Base-by-base conservation (phyloP, 2,888 invertebrate species). In the Standfussiana lucernea region DNA sequence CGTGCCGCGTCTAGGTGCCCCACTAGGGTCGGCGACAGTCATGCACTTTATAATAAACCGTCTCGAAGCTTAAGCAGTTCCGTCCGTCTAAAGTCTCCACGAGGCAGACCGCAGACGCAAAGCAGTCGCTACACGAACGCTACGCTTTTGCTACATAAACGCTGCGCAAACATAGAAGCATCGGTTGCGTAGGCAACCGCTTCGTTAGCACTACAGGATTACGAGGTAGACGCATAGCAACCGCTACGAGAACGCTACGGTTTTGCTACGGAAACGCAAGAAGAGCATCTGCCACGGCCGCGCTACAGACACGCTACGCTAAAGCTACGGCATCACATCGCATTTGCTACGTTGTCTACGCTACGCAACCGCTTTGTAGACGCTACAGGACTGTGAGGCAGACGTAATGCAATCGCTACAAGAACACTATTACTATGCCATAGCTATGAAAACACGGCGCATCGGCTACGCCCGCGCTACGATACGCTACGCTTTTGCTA, bases 1-100 rank as follows among this genome's bases (percentile, higher is more conserved):
- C 59, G 21, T 64, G 69, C 92, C 72, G 64, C 72, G 67, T 80
- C 77, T 47, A 78, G 84, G 84, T 84, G 69, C 80, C 50, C 21
- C 64, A 35, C 45, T 77, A 75, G 65, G 50, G 40, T 77, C 18
- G 47, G 72, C 50, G 6, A 50, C 24, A 65, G 32, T 59, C 28
- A 13, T 35, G 45, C 28, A n/a, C n/a, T 68, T 64, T 42, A 65
- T 28, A 42, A 53, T 28, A 40, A 61, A 61, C 47, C n/a, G 15
- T 59, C 28, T 40, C n/a, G 11, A 21, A 42, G 11, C 28, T 64
- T 21, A 47, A 64, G 32, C 53, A 72, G 4, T 50, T 53, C 15
- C 53, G 15, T 24, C 35, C 35, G 21, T 21, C 32, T 61, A 59
- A 8, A 18, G 4, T 18, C 62, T 7, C 6, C 37, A 18, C 28